Evolutionary conservation across 2,113 vertebrate species (phyloP), one percentile per base, ranked within the genome.

Genomic region (Peromyscus leucopus): DNA sequence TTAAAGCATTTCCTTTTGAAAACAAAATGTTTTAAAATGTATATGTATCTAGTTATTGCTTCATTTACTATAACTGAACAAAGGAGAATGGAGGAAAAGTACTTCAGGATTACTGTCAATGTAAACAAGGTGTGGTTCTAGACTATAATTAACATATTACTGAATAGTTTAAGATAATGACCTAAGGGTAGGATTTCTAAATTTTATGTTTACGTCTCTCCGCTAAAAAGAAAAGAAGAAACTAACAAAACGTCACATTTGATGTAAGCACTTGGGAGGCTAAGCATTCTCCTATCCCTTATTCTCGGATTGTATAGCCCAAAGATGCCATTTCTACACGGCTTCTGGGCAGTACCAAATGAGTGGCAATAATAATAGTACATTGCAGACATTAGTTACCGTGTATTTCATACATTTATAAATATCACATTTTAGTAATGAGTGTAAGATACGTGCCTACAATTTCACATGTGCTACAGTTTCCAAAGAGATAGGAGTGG

Each of bases 81-180:
- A 55, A 31, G 36, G 15, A 83, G 5, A 63, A 46, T 26, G 51
- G 92, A 93, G 31, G 28, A 91, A 94, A 96, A 85, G 48, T 51
- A 36, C 7, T 89, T 92, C 63, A 46, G 12, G 39, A 67, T 96
- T 91, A 39, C 24, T 95, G 22, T 72, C 90, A 48, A 65, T 36
- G 90, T 13, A 57, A 93, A 83, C 17, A 95, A 87, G 63, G 71
- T 69, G 61, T 57, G 96, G 75, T 71, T 97, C 42, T 89, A 91
- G 19, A 87, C 21, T 79, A 36, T 59, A 84, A 72, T 75, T 28
- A 87, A 83, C 4, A 65, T 31, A 36, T 33, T 82, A 19, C 19
- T 95, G 11, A 90, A 16, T 7, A 79, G 65, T 82, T 93, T 97
- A 95, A 90, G 48, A 15, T 17, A 80, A 89, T 65, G 55, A 88